These are phyloP conservation scores for Lutra lutra DNA, from an alignment of 2,797 vertebrate species.

Conservation along the genomic window DNA sequence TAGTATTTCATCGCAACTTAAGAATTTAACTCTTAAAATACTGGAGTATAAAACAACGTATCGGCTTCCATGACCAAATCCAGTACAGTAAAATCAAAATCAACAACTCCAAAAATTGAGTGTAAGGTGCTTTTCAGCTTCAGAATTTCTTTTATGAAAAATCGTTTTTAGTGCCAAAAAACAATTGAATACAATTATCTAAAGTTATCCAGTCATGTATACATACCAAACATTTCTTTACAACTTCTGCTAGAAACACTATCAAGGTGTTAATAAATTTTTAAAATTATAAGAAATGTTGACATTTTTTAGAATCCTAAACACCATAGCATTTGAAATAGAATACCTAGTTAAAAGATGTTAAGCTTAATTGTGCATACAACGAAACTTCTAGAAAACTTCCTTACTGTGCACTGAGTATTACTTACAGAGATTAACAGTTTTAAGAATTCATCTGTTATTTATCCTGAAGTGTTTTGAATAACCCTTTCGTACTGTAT, in stretches of 20 bases:
- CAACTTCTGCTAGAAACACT: constrained; percentile 57
- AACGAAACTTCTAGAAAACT: constrained; percentile 83
- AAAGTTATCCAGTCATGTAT: constrained; percentile 41
- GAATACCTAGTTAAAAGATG: constrained; percentile 56
- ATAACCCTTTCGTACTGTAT: constrained; percentile 58
- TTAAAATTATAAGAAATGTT: not conserved
- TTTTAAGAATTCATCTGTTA: constrained; percentile 85
- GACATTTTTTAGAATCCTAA: constrained; percentile 17
- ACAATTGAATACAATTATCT: constrained; percentile 15
- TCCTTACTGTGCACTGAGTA: constrained; percentile 84
- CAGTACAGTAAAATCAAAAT: constrained; percentile 71
- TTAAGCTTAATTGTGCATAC: constrained; percentile 63
- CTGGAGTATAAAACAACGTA: constrained; percentile 72
- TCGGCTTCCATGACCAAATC: constrained; percentile 66
- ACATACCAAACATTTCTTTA: constrained; percentile 22
- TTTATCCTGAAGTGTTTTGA: constrained; percentile 81
- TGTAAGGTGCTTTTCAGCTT: constrained; percentile 58
- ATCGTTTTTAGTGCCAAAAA: constrained; percentile 57
- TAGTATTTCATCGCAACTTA: constrained; percentile 70
- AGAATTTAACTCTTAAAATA: constrained; percentile 76
- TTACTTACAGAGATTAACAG: constrained; percentile 85
- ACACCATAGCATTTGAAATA: not conserved
- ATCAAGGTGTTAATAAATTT: constrained; percentile 10
- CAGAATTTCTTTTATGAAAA: constrained; percentile 63
- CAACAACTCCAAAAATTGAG: constrained; percentile 54